These are phyloP conservation scores for Brienomyrus brachyistius DNA, from an alignment of 2,113 vertebrate genomes.

Conservation along the genomic window DNA sequence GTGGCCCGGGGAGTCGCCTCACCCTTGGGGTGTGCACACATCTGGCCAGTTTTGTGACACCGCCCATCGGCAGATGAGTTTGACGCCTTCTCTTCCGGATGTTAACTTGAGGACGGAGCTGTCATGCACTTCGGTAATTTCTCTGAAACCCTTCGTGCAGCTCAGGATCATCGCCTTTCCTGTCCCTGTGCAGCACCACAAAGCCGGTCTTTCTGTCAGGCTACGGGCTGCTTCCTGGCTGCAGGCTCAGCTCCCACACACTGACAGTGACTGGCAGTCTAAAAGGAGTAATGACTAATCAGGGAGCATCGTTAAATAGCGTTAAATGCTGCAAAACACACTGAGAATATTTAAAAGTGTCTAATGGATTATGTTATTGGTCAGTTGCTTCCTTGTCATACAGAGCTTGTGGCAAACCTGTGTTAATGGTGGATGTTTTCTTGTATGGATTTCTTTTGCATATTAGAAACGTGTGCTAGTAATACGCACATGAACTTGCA, in stretches of 20 bases:
- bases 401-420: not conserved
- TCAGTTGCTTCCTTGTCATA: not conserved
- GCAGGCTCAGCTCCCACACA: not conserved
- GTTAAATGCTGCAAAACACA: not conserved
- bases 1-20: not conserved
- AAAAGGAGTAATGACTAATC: not conserved
- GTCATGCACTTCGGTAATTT: not conserved
- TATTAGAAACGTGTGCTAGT: not conserved
- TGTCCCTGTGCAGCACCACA: not conserved
- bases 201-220: not conserved
- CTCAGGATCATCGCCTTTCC: not conserved
- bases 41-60: not conserved
- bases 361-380: not conserved
- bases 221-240: not conserved
- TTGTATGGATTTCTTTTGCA: not conserved
- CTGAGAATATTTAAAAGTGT: not conserved
- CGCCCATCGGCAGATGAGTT: not conserved
- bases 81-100: not conserved
- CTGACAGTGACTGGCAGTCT: not conserved
- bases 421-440: not conserved
- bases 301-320: not conserved
- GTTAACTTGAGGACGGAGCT: not conserved
- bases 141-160: not conserved
- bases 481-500: not conserved
- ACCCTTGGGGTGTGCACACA: not conserved